Conservation (phyloP, 2,113 vertebrate genomes). For the Syngnathoides biaculeatus region DNA sequence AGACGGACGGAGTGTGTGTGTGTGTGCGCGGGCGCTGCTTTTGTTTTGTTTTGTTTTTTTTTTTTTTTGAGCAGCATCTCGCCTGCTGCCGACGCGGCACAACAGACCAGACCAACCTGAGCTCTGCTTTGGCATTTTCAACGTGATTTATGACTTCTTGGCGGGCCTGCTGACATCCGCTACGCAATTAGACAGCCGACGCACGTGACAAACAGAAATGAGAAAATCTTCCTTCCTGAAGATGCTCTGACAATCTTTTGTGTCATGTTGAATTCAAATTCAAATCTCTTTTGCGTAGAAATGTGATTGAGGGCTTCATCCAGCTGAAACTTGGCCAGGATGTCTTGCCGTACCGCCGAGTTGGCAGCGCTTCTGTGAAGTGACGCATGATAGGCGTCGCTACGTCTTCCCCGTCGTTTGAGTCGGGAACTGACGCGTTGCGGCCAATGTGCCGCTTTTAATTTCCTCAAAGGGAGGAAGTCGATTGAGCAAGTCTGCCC, state of each 20-base stretch:
- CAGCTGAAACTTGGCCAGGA: constrained; percentile 23
- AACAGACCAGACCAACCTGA: constrained; percentile 48
- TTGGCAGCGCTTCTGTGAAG: constrained; percentile 19
- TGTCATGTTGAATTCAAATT: constrained; percentile 52
- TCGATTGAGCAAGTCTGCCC: constrained; percentile 53
- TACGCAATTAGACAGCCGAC: constrained; percentile 37
- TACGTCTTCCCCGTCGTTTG: constrained; percentile 39
- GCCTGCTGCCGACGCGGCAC: constrained; percentile 57
- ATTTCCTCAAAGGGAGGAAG: constrained; percentile 46
- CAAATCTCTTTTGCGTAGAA: constrained; percentile 42
- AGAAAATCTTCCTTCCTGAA: constrained; percentile 8
- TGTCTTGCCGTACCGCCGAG: constrained; percentile 31
- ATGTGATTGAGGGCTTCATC: constrained; percentile 41
- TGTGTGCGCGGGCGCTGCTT: constrained; percentile 15
- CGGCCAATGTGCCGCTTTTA: constrained; percentile 38
- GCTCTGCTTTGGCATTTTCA: constrained; percentile 68
- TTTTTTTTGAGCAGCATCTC: no score
- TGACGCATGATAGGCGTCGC: constrained; percentile 28
- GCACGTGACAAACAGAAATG: not conserved
- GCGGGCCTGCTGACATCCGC: constrained; percentile 40
- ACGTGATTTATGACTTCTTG: constrained; percentile 67
- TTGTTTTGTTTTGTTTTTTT: no score
- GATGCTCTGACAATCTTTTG: constrained; percentile 44
- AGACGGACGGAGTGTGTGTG: constrained; percentile 15
- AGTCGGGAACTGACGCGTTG: constrained; percentile 41